A percentile compares a stretch with the other conserved stretches of the same genome.
These are phyloP conservation scores for Chrysaora quinquecirrha DNA, from an alignment of 30 jellyfish, hydroid and myxozoan species.

Conservation along the genomic window DNA sequence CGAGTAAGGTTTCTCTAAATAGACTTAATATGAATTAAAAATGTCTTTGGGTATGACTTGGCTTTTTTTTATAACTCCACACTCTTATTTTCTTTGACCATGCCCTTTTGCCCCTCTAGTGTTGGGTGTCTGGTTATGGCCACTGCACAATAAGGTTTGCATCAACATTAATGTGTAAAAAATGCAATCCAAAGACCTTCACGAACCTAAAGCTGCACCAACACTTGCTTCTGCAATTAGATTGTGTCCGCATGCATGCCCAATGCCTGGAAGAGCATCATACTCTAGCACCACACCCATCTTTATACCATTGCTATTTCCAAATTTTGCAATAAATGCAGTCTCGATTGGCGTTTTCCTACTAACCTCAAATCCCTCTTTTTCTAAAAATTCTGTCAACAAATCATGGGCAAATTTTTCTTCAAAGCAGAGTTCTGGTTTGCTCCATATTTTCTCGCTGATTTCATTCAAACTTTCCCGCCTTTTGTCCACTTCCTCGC, in stretches of 20 bases:
- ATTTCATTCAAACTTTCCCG: slow-evolving; percentile 48
- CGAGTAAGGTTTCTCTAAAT: too few relatives aligned
- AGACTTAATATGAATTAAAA: too few relatives aligned
- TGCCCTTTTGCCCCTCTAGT: too few relatives aligned
- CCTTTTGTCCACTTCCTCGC: slow-evolving; percentile 60
- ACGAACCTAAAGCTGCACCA: slow-evolving; percentile 91
- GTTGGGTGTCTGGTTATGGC: too few relatives aligned
- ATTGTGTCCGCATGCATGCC: slow-evolving; percentile 99
- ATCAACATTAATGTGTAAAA: too few relatives aligned
- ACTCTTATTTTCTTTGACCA: too few relatives aligned
- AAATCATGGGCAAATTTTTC: slow-evolving; percentile 76
- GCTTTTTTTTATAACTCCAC: too few relatives aligned
- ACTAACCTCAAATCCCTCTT: slow-evolving; percentile 85
- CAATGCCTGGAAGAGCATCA: slow-evolving; percentile 98
- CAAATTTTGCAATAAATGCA: slow-evolving; percentile 88
- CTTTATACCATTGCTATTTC: slow-evolving; percentile 68
- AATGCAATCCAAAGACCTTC: background rate
- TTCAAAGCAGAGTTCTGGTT: slow-evolving; percentile 86
- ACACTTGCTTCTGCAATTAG: slow-evolving; percentile 92
- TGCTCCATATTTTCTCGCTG: slow-evolving; percentile 77
- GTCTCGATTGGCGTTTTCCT: slow-evolving; percentile 80
- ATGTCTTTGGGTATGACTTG: too few relatives aligned
- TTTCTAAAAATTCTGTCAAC: slow-evolving; percentile 61
- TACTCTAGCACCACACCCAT: slow-evolving; percentile 88
- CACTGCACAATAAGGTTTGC: too few relatives aligned